Percentiles rank a stretch among this genome's conserved stretches.
Evolutionary conservation across 2,797 vertebrate genomes (phyloP).

Genomic region (Dendrocincla fuliginosa): DNA sequence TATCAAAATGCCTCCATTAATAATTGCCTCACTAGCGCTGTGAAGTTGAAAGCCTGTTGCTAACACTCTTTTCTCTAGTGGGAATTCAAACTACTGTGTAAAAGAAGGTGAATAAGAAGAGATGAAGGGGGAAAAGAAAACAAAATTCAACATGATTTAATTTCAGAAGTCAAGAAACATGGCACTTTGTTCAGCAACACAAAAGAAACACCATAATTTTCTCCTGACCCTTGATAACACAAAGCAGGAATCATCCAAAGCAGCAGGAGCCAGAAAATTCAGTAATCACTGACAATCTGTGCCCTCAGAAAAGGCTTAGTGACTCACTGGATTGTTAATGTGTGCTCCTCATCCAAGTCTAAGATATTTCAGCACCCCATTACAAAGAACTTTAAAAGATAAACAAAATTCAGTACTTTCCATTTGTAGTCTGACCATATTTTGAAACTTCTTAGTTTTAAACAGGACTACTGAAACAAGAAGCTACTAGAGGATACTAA

Average conservation of each 20-base stretch:
- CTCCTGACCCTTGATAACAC: background rate
- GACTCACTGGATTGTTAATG: background rate
- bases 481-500: background rate
- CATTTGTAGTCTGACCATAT: background rate
- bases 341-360: background rate
- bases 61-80: slow-evolving; percentile 38
- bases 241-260: background rate
- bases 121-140: background rate
- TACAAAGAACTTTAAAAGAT: background rate
- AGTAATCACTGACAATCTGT: background rate
- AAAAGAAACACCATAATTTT: background rate
- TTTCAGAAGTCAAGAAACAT: background rate
- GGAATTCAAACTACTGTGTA: slow-evolving; percentile 55
- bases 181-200: background rate
- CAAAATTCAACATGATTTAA: background rate
- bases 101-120: slow-evolving; percentile 37
- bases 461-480: background rate
- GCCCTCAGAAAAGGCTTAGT: background rate
- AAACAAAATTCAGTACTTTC: background rate
- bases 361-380: background rate
- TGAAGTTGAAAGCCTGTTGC: slow-evolving; percentile 61
- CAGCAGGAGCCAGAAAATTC: background rate
- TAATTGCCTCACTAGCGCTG: slow-evolving; percentile 44
- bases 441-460: background rate
- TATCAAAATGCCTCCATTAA: slow-evolving; percentile 67